A percentile compares a stretch with the other conserved stretches of the same genome.
These are phyloP conservation scores for Isaurus tuberculatus DNA, from an alignment of 92 coral and sea anemone genomes.

Conservation along the genomic window DNA sequence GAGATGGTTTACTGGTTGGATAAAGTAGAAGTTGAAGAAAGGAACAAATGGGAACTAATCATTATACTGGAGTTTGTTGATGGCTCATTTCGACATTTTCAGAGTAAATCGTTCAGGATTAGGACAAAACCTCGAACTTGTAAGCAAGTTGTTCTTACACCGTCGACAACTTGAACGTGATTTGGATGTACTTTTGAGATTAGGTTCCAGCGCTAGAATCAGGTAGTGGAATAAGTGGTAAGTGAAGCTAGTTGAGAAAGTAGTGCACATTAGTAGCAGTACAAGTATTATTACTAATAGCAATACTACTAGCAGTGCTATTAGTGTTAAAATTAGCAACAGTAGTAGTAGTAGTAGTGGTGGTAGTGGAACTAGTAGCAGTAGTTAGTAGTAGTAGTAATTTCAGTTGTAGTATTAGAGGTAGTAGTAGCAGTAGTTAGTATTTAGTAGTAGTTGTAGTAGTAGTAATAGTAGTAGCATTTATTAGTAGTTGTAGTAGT, in stretches of 20 bases:
- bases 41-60: constrained; percentile 83
- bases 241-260: too few relatives aligned
- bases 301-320: too few relatives aligned
- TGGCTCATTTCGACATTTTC: constrained; percentile 49
- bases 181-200: not conserved
- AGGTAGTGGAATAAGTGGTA: not conserved
- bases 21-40: constrained; percentile 76
- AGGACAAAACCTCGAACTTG: constrained; percentile 81
- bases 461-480: not conserved
- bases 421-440: not conserved
- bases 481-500: not conserved
- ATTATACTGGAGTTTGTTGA: constrained; percentile 74
- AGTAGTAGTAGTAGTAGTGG: not conserved
- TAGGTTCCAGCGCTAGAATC: not conserved
- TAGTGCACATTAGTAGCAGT: not conserved
- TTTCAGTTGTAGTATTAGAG: not conserved
- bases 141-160: constrained; percentile 41
- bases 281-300: too few relatives aligned
- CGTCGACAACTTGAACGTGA: constrained; percentile 15
- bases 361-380: not conserved
- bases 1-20: constrained; percentile 80
- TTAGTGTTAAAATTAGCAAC: not conserved
- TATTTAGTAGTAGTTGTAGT: not conserved
- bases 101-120: constrained; percentile 78
- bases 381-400: not conserved